A percentile compares a stretch with the other conserved stretches of the same genome.
Evolutionary conservation across 2,797 vertebrate species (phyloP).

Genomic region (Myotis daubentonii): DNA sequence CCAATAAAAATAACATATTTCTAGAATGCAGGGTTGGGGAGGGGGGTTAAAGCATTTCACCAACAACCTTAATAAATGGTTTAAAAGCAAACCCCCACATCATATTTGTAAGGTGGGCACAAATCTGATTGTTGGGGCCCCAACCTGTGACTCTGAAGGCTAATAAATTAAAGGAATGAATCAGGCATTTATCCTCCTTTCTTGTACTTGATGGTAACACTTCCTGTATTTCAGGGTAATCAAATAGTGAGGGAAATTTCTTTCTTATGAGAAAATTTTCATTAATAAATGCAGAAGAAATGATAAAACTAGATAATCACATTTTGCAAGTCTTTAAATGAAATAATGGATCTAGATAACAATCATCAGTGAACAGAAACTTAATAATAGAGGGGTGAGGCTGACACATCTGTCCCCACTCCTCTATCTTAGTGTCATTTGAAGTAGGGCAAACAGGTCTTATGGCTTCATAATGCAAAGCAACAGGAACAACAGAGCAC

Average conservation of each 20-base stretch:
- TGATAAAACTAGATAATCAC: constrained; percentile 11
- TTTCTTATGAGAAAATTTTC: constrained; percentile 10
- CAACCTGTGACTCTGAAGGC: not conserved
- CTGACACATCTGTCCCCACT: not conserved
- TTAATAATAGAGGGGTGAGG: not conserved
- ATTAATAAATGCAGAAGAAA: constrained; percentile 13
- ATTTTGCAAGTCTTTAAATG: not conserved
- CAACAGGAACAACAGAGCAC: not conserved
- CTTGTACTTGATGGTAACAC: not conserved
- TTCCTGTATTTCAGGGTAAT: not conserved
- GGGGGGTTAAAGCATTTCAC: not conserved
- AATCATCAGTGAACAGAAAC: not conserved
- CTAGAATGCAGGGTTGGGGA: not conserved
- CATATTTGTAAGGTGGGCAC: not conserved
- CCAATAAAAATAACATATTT: constrained; percentile 42
- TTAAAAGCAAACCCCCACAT: not conserved
- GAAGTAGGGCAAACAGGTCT: not conserved
- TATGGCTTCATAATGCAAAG: not conserved
- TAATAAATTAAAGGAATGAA: not conserved
- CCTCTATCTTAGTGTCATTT: not conserved
- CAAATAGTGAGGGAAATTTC: not conserved
- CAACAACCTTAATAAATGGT: not conserved
- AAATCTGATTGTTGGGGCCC: not conserved
- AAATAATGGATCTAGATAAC: constrained; percentile 25
- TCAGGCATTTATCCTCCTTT: not conserved